Conservation (phyloP, 2,888 invertebrate species). For the Antheraea yamamai region DNA sequence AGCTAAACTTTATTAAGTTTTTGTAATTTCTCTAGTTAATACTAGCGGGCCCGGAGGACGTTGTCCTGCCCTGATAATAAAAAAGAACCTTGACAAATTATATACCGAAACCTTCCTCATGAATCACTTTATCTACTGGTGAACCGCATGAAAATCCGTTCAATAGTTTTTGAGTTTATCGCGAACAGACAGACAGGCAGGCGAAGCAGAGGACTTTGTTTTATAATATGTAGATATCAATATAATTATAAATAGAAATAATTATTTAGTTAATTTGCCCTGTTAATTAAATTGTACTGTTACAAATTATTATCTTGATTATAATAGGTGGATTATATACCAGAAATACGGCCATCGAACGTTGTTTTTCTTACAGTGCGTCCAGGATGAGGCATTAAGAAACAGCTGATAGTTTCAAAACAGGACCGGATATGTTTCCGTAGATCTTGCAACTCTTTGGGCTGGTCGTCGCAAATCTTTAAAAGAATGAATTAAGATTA, state of each 20-base stretch:
- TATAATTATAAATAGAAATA: background rate
- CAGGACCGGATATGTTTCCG: slow-evolving; percentile 95
- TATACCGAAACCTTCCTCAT: too few species aligned
- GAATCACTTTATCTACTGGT: too few species aligned
- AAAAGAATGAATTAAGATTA: background rate
- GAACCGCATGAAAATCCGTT: too few species aligned
- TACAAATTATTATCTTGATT: background rate
- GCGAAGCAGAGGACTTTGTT: too few species aligned
- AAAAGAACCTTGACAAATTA: too few species aligned
- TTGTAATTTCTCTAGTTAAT: too few species aligned
- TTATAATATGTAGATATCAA: background rate
- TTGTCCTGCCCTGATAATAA: too few species aligned
- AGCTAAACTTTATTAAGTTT: too few species aligned
- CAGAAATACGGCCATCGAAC: slow-evolving; percentile 93
- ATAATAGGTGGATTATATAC: slow-evolving; percentile 39
- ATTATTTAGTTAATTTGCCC: background rate
- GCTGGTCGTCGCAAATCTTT: slow-evolving; percentile 90
- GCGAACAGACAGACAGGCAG: too few species aligned
- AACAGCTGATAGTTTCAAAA: slow-evolving; percentile 96
- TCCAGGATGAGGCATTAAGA: slow-evolving; percentile 99
- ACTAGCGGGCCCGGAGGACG: too few species aligned
- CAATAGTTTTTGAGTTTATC: too few species aligned
- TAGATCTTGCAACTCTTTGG: slow-evolving; percentile 93
- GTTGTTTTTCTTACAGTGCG: slow-evolving; percentile 94
- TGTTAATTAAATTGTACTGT: background rate